Evolutionary conservation across 2,888 invertebrate species (phyloP), one percentile per base, ranked within the genome.

Genomic region (Mesorhabditis sp.): DNA sequence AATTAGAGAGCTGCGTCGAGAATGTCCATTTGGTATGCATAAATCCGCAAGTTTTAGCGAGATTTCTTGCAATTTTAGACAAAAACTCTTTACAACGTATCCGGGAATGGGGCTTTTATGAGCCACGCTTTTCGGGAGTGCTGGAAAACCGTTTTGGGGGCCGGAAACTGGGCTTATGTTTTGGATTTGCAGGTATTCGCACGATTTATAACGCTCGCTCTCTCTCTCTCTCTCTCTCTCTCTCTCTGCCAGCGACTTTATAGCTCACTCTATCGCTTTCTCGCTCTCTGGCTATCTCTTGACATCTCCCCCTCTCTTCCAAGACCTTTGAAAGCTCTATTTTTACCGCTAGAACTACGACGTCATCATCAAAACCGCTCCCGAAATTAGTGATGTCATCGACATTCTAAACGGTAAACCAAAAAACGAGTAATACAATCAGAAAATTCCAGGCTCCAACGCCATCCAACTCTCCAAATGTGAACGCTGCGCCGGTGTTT

Each of bases 61-160:
- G 28, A 28, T 28, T 28, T 28, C 28, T 28, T 28, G 28, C 28
- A 28, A 28, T 28, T 50, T n/a, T 50, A 50, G 58, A 50, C 58
- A 13, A n/a, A 50, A 50, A 10, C 7, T 13, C n/a, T 50, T 10
- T 50, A 13, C 58, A 50, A 50, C 58, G 58, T 50, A 10, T 50
- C 58, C 58, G n/a, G 58, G 10, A n/a, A n/a, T n/a, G 58, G 58
- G n/a, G 58, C 58, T 50, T 50, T 50, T n/a, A 50, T 50, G 58
- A 50, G 58, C n/a, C 58, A 50, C n/a, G 7, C 58, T 13, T 50
- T 13, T 50, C 58, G 58, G n/a, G 58, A 50, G n/a, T 50, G 58
- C 58, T 50, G 58, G 58, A 50, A 50, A 50, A 50, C n/a, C 58
- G 7, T 50, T 10, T 50, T 50, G 58, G 58, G 10, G n/a, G n/a